These are phyloP conservation scores for Macroramphosus scolopax DNA, from an alignment of 2,797 vertebrate genomes.

Conservation along the genomic window DNA sequence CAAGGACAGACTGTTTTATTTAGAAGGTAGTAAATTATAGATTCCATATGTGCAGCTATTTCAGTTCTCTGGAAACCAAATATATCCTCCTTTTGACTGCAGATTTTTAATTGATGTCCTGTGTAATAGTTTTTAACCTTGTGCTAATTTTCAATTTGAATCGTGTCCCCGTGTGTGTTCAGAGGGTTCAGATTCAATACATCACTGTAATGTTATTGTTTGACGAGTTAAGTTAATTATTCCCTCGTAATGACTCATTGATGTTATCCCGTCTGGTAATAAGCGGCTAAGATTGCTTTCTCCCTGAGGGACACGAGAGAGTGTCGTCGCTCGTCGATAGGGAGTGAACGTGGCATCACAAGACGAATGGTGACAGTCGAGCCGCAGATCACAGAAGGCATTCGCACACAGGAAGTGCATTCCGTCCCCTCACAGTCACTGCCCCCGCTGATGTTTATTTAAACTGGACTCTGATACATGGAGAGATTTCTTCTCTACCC, in stretches of 20 bases:
- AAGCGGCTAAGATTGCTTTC: constrained; percentile 22
- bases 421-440: constrained; percentile 85
- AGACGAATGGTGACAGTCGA: constrained; percentile 68
- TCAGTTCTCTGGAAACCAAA: constrained; percentile 8
- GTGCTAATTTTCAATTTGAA: too few species aligned
- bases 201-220: constrained; percentile 15
- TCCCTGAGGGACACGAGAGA: constrained; percentile 37
- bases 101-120: not conserved
- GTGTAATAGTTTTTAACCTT: not conserved
- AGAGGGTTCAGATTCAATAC: too few species aligned
- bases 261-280: constrained; percentile 51
- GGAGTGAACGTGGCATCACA: constrained; percentile 61
- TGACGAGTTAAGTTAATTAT: constrained; percentile 6
- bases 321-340: constrained; percentile 33
- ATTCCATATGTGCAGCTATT: constrained; percentile 6
- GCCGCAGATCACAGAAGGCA: constrained; percentile 72
- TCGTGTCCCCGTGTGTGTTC: too few species aligned
- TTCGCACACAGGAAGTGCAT: constrained; percentile 85
- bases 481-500: constrained; percentile 76
- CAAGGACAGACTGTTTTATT: constrained; percentile 3
- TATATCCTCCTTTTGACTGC: not conserved
- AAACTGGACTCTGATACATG: constrained; percentile 78
- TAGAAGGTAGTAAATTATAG: constrained; percentile 17
- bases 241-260: constrained; percentile 33
- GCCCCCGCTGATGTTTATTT: constrained; percentile 81